Base-by-base conservation (phyloP, 2,888 invertebrate species). In the Brachylomia viminalis region DNA sequence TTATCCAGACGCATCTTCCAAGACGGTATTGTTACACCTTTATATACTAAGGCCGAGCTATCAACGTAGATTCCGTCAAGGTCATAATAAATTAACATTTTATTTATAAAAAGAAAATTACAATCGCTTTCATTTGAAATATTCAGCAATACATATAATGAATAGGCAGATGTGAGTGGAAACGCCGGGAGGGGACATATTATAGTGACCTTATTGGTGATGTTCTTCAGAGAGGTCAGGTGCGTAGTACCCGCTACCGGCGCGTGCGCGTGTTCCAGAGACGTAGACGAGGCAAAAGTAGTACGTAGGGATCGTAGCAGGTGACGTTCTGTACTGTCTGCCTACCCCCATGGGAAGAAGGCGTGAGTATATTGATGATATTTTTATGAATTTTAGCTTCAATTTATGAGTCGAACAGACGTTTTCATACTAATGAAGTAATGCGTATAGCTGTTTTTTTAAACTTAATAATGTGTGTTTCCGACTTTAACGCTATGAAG, bases 21-120 rank as follows among this genome's bases (percentile, higher is more conserved):
- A 33, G 69, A 67, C 66, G 33, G 30, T 62, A 69, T 76, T 84
- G 69, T 76, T 80, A 65, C 72, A 49, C 64, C 79, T 79, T 69
- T 54, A 59, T 64, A 47, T 58, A 49, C 8, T 62, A 62, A 72
- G 33, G 33, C 33, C 56, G 23, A 49, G 54, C 33, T 49, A 52
- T 59, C 30, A 69, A 54, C 38, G 52, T 64, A 20, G 20, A 8
- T 38, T 17, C 27, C 1, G 15, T 76, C 61, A 70, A 58, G 66
- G 65, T 23, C 49, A 52, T 49, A 38, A 65, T 33, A 45, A 30
- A 64, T 64, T 68, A n/a, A 8, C 5, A 20, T 27, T 58, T 8
- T 27, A 38, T 20, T 38, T 38, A 38, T 38, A 2, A 42, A 59
- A 13, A 27, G 2, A 20, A 38, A 27, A 59, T 59, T 13, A 20